Base-by-base conservation (phyloP, 2,888 invertebrate genomes). In the Pherbina coryleti region DNA sequence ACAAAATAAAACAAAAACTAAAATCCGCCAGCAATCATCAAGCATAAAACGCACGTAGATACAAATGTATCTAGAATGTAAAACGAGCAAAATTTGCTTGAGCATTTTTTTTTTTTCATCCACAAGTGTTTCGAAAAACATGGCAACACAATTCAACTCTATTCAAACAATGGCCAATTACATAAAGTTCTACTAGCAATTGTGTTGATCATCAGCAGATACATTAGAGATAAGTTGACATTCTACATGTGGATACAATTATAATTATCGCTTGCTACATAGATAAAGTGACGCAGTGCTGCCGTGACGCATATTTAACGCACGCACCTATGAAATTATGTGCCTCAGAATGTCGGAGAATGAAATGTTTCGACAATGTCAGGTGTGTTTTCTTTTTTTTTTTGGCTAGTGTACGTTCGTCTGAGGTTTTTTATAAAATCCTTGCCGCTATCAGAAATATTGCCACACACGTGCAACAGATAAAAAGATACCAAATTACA, bases 61-160 rank as follows among this genome's bases (percentile, higher is more conserved):
- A 31, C 71, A 71, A 67, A 67, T 31, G 71, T 19, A 34, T 71
- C 55, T 55, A 19, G 34, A 71, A 31, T 31, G 60, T 44, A 44
- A 31, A 64, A 25, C 55, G 22, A 34, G 34, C 64, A 31, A 19
- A n/a, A n/a, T n/a, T n/a, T n/a, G 19, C 67, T 51, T 51, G 5
- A 69, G 34, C 28, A 55, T 28, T 64, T 34, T 49, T 28, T 17
- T 5, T 25, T 17, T 5, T 25, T 7, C 2, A 57, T 22, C 8
- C 22, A 28, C 49, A 49, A 69, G 69, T 49, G 51, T 25, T 67
- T 44, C 49, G 49, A 14, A 28, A 14, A 60, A 25, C 4, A 19
- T 22, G 11, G 57, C 25, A 60, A 60, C 57, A 60, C 57, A 60
- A 22, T 44, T 44, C 44, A 44, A 44, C 44, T 1, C n/a, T 44